A percentile compares a stretch with the other conserved stretches of the same genome.
These are phyloP conservation scores for Zelleria hepariella DNA, from an alignment of 2,888 invertebrate genomes.

Conservation along the genomic window DNA sequence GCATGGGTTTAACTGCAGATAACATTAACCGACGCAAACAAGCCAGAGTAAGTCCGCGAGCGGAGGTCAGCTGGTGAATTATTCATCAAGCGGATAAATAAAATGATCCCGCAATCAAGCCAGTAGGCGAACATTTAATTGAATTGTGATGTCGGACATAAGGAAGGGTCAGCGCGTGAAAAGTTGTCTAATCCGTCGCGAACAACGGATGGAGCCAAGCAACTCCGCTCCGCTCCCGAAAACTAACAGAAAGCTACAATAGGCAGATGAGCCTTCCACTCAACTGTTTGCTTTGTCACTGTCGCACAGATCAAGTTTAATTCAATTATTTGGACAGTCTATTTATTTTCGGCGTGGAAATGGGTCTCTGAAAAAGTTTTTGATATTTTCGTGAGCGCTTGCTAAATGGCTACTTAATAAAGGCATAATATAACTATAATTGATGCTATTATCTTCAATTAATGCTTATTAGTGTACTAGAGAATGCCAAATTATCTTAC, in stretches of 20 bases:
- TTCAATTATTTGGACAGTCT: too few species aligned
- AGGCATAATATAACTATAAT: too few species aligned
- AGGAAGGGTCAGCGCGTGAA: slow-evolving; percentile 35
- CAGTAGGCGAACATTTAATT: slow-evolving; percentile 38
- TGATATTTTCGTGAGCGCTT: too few species aligned
- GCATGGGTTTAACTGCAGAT: neutral
- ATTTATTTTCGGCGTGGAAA: too few species aligned
- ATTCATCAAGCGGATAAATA: slow-evolving; percentile 40
- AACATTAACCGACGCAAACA: slow-evolving; percentile 2
- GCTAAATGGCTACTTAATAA: too few species aligned
- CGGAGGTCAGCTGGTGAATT: slow-evolving; percentile 37
- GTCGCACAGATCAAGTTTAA: too few species aligned
- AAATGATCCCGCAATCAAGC: slow-evolving; percentile 40
- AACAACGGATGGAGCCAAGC: slow-evolving; percentile 2
- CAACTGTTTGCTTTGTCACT: neutral
- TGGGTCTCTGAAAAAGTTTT: too few species aligned
- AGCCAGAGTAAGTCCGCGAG: slow-evolving; percentile 14
- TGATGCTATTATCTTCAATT: too few species aligned
- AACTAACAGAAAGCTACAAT: slow-evolving; percentile 6
- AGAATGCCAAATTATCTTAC: too few species aligned
- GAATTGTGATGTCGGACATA: slow-evolving; percentile 41
- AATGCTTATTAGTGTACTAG: too few species aligned
- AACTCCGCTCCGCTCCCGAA: slow-evolving; percentile 8
- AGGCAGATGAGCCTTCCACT: neutral
- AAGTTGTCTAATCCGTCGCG: slow-evolving; percentile 21